Conservation (phyloP, 1,140 invertebrate species). For the Neelides sp. region DNA sequence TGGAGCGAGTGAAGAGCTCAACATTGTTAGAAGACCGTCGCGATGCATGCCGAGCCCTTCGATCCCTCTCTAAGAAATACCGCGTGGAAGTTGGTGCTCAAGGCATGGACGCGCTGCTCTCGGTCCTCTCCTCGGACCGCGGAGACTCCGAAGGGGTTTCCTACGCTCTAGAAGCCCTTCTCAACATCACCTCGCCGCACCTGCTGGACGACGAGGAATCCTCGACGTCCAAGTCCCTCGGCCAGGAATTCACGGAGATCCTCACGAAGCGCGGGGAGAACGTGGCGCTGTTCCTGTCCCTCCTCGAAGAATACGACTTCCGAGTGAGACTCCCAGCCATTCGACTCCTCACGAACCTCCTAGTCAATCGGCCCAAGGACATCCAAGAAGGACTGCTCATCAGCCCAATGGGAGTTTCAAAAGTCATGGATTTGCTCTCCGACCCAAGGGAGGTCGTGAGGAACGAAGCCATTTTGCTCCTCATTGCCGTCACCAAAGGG, state of each 20-base stretch:
- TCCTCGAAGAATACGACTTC: constrained; percentile 93
- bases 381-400: constrained; percentile 89
- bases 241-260: constrained; percentile 96
- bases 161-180: constrained; percentile 80
- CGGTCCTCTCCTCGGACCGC: constrained; percentile 65
- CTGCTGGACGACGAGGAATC: constrained; percentile 71
- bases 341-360: constrained; percentile 65
- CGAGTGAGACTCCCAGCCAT: constrained; percentile 75
- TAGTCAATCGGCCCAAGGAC: constrained; percentile 70
- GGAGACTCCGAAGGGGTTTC: constrained; percentile 82
- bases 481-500: constrained; percentile 83
- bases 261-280: constrained; percentile 87
- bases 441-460: constrained; percentile 91
- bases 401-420: constrained; percentile 93
- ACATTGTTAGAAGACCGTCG: constrained; percentile 84
- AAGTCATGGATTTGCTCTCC: constrained; percentile 87
- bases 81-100: constrained; percentile 89
- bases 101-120: constrained; percentile 72
- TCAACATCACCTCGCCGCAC: constrained; percentile 75
- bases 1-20: constrained; percentile 81
- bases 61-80: constrained; percentile 84
- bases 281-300: constrained; percentile 65
- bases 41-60: constrained; percentile 89
- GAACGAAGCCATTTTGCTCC: constrained; percentile 85
- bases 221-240: constrained; percentile 44